Conservation (phyloP, 2,113 vertebrate genomes). For the Phodopus roborovskii region DNA sequence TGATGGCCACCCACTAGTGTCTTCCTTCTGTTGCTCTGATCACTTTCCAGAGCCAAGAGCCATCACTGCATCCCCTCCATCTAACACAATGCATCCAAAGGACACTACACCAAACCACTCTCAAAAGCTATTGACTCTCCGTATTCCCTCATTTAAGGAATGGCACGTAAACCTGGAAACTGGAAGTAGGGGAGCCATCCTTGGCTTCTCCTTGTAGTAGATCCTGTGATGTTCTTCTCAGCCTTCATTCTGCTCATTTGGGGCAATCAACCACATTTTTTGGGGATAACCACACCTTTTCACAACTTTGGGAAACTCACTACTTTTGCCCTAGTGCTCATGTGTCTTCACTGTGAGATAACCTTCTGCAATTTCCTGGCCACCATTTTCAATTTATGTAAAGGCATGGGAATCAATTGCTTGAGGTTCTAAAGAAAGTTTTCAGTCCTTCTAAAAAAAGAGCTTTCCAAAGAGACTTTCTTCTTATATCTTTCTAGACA, state of each 20-base stretch:
- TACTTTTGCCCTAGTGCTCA: neutral
- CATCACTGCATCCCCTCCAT: constrained; percentile 17
- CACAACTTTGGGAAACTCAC: neutral
- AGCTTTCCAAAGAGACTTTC: constrained; percentile 33
- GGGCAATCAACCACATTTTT: constrained; percentile 17
- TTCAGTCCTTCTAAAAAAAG: constrained; percentile 50
- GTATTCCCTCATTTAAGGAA: constrained; percentile 27
- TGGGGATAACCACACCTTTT: neutral
- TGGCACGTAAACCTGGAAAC: neutral
- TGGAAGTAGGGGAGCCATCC: constrained; percentile 15
- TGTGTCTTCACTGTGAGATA: constrained; percentile 34
- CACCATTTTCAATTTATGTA: neutral
- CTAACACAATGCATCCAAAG: constrained; percentile 9
- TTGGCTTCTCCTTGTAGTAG: constrained; percentile 17
- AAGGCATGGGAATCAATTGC: neutral
- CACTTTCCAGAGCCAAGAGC: constrained; percentile 18
- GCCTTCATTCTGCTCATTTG: constrained; percentile 24
- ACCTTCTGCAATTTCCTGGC: neutral
- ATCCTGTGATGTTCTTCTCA: neutral
- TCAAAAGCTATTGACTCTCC: constrained; percentile 22
- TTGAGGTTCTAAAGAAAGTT: constrained; percentile 31
- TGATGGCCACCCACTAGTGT: neutral
- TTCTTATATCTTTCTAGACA: neutral
- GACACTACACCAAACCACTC: neutral
- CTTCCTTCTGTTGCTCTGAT: neutral